A percentile compares a stretch with the other conserved stretches of the same genome.
Evolutionary conservation across 2,113 vertebrate species (phyloP).

Genomic region (Upupa epops): DNA sequence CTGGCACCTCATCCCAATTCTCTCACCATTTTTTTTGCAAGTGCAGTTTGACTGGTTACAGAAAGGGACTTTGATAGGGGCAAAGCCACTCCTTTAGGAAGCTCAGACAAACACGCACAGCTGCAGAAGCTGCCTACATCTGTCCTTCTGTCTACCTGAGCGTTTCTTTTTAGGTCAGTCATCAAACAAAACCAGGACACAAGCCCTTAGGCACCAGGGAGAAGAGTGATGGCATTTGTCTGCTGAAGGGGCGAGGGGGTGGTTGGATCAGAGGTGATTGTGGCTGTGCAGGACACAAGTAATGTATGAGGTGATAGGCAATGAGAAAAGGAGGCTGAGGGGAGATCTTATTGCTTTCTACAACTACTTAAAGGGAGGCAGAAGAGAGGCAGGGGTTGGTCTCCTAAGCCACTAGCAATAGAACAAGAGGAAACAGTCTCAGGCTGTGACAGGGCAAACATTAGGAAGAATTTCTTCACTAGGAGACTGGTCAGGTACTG

Average conservation of each 20-base stretch:
- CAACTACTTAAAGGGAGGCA: too few relatives aligned
- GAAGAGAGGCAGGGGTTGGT: too few relatives aligned
- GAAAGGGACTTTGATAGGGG: neutral
- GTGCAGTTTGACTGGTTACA: neutral
- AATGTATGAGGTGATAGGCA: too few relatives aligned
- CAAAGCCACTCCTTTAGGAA: neutral
- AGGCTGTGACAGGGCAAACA: too few relatives aligned
- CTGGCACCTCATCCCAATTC: neutral
- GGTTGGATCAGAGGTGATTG: fast-evolving
- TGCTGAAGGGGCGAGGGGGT: neutral
- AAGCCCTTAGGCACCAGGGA: neutral
- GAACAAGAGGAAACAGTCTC: too few relatives aligned
- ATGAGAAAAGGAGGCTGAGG: too few relatives aligned
- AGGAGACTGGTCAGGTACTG: too few relatives aligned
- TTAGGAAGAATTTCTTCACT: too few relatives aligned
- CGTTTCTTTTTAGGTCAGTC: neutral
- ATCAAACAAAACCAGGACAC: fast-evolving
- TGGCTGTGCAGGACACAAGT: neutral
- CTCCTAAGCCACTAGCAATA: too few relatives aligned
- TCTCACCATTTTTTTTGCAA: neutral
- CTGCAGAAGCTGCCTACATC: neutral
- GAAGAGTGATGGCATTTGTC: neutral
- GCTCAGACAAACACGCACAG: neutral
- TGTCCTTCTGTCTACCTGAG: neutral
- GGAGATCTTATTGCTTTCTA: too few relatives aligned